Evolutionary conservation across 2,888 invertebrate genomes (phyloP), one percentile per base, ranked within the genome.

Genomic region (Ditula angustiorana): DNA sequence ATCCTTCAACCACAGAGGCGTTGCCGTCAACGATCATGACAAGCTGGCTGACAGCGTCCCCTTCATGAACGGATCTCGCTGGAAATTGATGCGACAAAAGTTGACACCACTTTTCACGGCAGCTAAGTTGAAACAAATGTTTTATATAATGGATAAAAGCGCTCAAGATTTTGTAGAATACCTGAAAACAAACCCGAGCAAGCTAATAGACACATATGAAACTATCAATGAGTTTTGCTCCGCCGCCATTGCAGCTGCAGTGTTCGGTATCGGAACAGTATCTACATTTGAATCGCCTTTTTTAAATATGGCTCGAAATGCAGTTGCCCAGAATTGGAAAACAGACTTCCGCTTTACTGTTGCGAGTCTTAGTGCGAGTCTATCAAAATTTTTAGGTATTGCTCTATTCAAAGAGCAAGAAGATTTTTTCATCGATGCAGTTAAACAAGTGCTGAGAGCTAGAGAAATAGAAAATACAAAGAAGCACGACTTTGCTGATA

Each of bases 21-120:
- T 82, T 10, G 70, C 74, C 0, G 67, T 72, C 10, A 72, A 62
- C 11, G 72, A 79, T 5, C 71, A 72, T 1, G 85, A 87, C 41
- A 60, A 74, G 21, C 70, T 87, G 5, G 73, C 79, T 1, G 77
- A 86, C 52, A 86, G 82, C 53, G 62, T 86, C 2, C 68, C 85
- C 2, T 70, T 85, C 24, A 69, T 79, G 57, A 62, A 79, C 13
- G 77, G 87, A 3, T 77, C 76, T 10, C 76, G 79, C 66, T 90
- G 89, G 91, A 84, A 85, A 58, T 69, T 81, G 2, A 73, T 87
- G 4, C 74, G 88, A n/a, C 86, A 87, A 24, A 86, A 80, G 53
- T 68, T 91, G 64, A 80, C 83, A 0, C 86, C 89, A 0, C 71
- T 85, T 0, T 90, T 90, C 63, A 87, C n/a, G n/a, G n/a, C n/a